Conservation (phyloP, 2,888 invertebrate genomes). For the Pammene fasciana region DNA sequence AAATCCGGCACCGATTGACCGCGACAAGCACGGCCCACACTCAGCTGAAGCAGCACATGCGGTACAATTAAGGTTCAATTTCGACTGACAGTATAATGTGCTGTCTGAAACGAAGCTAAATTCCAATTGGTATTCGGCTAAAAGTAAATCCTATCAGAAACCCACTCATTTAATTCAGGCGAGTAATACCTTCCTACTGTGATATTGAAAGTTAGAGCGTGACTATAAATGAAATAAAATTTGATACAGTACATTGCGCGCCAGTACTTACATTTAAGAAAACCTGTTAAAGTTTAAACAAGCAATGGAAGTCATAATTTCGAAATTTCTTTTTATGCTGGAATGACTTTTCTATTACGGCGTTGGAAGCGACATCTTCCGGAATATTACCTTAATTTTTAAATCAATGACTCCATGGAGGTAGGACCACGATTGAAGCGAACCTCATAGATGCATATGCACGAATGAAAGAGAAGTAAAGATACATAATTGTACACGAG, state of each 20-base stretch:
- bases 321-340: background rate
- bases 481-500: background rate
- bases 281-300: background rate
- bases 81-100: slow-evolving; percentile 60
- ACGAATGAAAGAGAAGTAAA: background rate
- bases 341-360: background rate
- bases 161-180: slow-evolving; percentile 18
- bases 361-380: slow-evolving; percentile 46
- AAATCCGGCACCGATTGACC: slow-evolving; percentile 78
- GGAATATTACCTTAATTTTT: slow-evolving; percentile 30
- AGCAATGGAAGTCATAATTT: slow-evolving; percentile 28
- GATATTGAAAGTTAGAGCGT: background rate
- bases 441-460: background rate
- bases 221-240: background rate
- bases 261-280: background rate
- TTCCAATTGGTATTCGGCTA: slow-evolving; percentile 24
- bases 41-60: slow-evolving; percentile 83
- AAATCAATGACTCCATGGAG: slow-evolving; percentile 49
- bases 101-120: slow-evolving; percentile 48
- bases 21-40: slow-evolving; percentile 78
- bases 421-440: slow-evolving; percentile 26
- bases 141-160: slow-evolving; percentile 17
- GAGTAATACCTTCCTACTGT: slow-evolving; percentile 22
- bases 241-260: slow-evolving; percentile 14
- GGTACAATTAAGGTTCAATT: slow-evolving; percentile 78